Base-by-base conservation (phyloP, 2,113 vertebrate genomes). In the Plectropomus leopardus region DNA sequence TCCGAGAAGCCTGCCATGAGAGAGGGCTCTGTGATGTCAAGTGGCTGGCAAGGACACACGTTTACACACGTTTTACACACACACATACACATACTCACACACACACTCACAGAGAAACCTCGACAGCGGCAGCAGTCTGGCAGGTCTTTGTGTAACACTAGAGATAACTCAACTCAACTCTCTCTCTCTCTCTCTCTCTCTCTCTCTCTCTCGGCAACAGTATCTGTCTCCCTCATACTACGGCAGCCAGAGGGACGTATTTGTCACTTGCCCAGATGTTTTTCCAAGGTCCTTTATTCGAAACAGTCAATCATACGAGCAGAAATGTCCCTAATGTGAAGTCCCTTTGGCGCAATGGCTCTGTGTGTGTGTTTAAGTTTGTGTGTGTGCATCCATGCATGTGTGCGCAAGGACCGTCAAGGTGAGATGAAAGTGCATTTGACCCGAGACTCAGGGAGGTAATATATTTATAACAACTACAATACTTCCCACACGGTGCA, bases 181-280 rank as follows among this genome's bases (percentile, higher is more conserved):
- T 4, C 32, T 19, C 58, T 32, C 11, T 42, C 58, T 34, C 51
- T 51, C 50, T 40, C 59, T 34, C 48, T 50, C 57, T 36, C 70
- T 26, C 69, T 26, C 11, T 42, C 81, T 47, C 17, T 28, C 55
- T 24, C 51, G 0, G 26, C n/a, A 44, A 50, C 55, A n/a, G 42
- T 86, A 79, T 86, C 76, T 60, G 83, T 89, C 87, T 87, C 86
- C 81, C 85, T 88, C 85, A 82, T 69, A 84, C 72, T 83, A 80
- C 85, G 15, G 76, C 80, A 89, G 84, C 88, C 83, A 83, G 55
- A 66, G 88, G 91, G 88, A 82, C n/a, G 34, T 44, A 88, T 90
- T 90, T 91, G 88, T 92, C 91, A 92, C 85, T 80, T 70, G 86
- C 79, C 90, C 92, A 93, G 92, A 92, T 93, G 91, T 93, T 92